Percentiles rank a stretch among this genome's conserved stretches.
Evolutionary conservation across 2,113 vertebrate species (phyloP).

Genomic region (Mionectes macconnelli): DNA sequence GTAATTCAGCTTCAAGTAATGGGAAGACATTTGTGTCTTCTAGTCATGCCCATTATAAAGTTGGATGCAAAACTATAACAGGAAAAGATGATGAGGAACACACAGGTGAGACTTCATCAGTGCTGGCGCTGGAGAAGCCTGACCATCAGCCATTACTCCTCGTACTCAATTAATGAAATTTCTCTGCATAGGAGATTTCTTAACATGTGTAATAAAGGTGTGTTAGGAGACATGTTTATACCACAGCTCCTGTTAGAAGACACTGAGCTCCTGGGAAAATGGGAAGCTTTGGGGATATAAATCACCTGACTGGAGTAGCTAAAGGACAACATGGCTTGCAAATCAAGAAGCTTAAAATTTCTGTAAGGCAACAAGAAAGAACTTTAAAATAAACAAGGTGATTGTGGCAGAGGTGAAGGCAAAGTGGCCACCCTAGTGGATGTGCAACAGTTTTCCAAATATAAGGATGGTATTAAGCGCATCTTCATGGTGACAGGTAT

Average conservation of each 20-base stretch:
- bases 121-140: neutral
- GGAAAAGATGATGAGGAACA: neutral
- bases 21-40: neutral
- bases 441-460: neutral
- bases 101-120: neutral
- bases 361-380: neutral
- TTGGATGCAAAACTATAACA: neutral
- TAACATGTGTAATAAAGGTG: accelerated
- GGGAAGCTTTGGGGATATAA: neutral
- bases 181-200: neutral
- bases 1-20: neutral
- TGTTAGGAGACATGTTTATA: neutral
- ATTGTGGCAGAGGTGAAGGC: neutral
- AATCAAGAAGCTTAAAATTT: neutral
- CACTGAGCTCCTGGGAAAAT: neutral
- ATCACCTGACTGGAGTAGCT: neutral
- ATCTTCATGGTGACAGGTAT: neutral
- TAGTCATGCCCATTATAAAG: neutral
- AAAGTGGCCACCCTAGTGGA: neutral
- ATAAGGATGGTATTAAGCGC: neutral
- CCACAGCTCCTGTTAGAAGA: neutral
- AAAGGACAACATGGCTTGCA: neutral
- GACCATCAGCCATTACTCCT: neutral
- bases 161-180: neutral
- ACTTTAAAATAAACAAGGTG: neutral